phyloP scores from a whole-genome alignment of 2,113 vertebrate genomes.

The Nycticorax nycticorax region DNA sequence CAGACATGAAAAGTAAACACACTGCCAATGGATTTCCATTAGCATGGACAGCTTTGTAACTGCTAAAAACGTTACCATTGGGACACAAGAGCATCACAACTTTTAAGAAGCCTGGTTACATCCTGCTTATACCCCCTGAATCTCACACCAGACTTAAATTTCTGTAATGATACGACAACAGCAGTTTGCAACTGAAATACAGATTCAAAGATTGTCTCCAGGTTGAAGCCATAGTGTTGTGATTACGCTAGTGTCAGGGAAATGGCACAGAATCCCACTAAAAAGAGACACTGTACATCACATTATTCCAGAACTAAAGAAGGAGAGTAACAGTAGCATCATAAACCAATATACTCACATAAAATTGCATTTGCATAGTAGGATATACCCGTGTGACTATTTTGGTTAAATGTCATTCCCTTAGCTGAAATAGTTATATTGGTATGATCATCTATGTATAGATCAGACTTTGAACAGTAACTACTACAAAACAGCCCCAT shows the following conservation, averaged over 20 bases:
- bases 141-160: not conserved
- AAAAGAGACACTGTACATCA: not conserved
- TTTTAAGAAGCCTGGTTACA: not conserved
- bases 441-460: not conserved
- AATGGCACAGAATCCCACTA: not conserved
- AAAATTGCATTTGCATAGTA: not conserved
- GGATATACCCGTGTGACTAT: not conserved
- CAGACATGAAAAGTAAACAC: not conserved
- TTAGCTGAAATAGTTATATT: not conserved
- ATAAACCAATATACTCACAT: not conserved
- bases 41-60: not conserved
- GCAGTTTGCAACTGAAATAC: not conserved
- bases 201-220: not conserved
- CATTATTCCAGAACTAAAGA: not conserved
- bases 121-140: not conserved
- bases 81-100: not conserved
- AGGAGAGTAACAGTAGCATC: not conserved
- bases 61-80: not conserved
- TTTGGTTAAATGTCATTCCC: slow-evolving; percentile 10
- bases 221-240: not conserved
- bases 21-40: not conserved
- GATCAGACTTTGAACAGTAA: not conserved
- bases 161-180: not conserved
- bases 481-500: slow-evolving; percentile 18
- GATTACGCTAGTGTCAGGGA: not conserved